Conservation (phyloP, 2,797 vertebrate species). For the Melanotaenia nigrans region DNA sequence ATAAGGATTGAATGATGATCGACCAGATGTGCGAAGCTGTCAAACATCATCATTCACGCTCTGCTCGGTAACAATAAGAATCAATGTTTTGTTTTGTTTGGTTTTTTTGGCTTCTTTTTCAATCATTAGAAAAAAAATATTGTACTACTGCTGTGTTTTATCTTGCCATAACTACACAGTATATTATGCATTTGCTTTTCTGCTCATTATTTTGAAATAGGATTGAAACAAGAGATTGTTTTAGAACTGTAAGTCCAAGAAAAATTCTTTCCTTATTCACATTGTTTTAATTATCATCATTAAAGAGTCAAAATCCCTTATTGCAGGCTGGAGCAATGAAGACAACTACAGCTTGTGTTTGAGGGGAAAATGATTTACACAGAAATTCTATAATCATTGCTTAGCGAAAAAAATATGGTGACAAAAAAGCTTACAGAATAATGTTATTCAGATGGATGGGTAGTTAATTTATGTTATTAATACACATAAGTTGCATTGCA, state of each 20-base stretch:
- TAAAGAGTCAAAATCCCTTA: slow-evolving; percentile 58
- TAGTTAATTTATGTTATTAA: slow-evolving; percentile 40
- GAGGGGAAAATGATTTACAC: slow-evolving; percentile 57
- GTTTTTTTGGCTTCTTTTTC: neutral
- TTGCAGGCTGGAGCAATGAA: slow-evolving; percentile 44
- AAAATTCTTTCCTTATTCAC: slow-evolving; percentile 26
- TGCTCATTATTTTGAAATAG: slow-evolving; percentile 70
- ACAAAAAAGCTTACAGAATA: slow-evolving; percentile 32
- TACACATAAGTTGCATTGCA: slow-evolving; percentile 16
- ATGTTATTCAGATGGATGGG: slow-evolving; percentile 7
- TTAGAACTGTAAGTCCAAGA: slow-evolving; percentile 15
- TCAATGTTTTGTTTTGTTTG: neutral
- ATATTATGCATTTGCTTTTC: slow-evolving; percentile 74
- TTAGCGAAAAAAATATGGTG: slow-evolving; percentile 48
- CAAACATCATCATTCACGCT: slow-evolving; percentile 30
- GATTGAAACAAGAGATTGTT: slow-evolving; percentile 45
- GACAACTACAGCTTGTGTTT: slow-evolving; percentile 47
- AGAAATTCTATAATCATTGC: slow-evolving; percentile 59
- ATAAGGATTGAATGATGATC: neutral
- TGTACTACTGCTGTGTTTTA: slow-evolving; percentile 57
- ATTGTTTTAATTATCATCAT: slow-evolving; percentile 52
- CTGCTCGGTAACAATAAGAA: slow-evolving; percentile 3
- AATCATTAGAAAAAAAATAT: neutral
- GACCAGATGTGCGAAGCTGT: slow-evolving; percentile 8
- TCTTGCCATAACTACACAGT: slow-evolving; percentile 63